These are phyloP conservation scores for Planococcus citri DNA, from an alignment of 1,140 invertebrate species.

Conservation along the genomic window DNA sequence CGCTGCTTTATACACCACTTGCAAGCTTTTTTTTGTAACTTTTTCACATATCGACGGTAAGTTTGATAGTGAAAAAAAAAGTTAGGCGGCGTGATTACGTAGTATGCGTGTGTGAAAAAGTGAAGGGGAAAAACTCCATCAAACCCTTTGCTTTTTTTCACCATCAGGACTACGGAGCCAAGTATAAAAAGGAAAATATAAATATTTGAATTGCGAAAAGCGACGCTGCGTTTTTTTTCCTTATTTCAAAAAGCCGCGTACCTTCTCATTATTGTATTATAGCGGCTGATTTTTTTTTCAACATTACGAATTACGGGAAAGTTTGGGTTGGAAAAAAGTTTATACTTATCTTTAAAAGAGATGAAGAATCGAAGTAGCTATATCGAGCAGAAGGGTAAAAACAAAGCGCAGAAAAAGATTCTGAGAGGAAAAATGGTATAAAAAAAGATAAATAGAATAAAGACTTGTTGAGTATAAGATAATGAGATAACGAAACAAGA, in stretches of 20 bases:
- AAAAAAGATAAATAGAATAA: slow-evolving; percentile 15
- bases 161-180: not conserved
- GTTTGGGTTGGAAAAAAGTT: not conserved
- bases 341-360: too few relatives aligned
- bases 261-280: not conserved
- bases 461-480: slow-evolving; percentile 16
- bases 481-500: slow-evolving; percentile 19
- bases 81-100: too few relatives aligned
- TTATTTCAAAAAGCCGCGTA: not conserved
- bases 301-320: not conserved
- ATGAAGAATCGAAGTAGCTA: not conserved
- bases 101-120: not conserved
- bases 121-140: not conserved
- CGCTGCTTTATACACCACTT: not conserved
- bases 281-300: not conserved
- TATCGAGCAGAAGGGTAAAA: not conserved
- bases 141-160: not conserved
- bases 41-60: not conserved
- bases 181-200: slow-evolving; percentile 3
- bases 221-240: not conserved
- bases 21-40: not conserved
- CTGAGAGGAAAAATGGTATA: not conserved
- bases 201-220: slow-evolving; percentile 4
- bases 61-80: too few relatives aligned
- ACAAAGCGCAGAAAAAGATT: not conserved